These are phyloP conservation scores for Aphaenogaster rudis DNA, from an alignment of 1,140 invertebrate genomes.

Conservation along the genomic window DNA sequence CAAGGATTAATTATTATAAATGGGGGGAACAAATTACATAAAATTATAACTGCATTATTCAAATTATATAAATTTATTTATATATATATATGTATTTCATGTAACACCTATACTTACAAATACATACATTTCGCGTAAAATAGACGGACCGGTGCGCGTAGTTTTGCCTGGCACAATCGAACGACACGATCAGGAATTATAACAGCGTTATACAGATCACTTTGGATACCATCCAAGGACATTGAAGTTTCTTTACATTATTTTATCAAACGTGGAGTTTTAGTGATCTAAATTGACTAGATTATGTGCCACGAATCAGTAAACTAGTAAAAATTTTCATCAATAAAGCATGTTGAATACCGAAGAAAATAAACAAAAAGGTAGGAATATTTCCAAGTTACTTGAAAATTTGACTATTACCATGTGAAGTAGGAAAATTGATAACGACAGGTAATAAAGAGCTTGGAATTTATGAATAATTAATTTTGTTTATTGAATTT, in stretches of 20 bases:
- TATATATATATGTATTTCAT: background rate
- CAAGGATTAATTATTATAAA: background rate
- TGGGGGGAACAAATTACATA: background rate
- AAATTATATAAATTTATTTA: background rate
- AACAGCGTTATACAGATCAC: constrained; percentile 55
- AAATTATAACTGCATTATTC: background rate
- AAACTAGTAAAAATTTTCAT: background rate
- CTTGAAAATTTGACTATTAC: background rate
- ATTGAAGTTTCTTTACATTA: constrained; percentile 57
- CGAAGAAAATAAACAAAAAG: background rate
- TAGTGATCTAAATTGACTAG: background rate
- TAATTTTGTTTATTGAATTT: background rate
- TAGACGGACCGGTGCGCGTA: constrained; percentile 55
- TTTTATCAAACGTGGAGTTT: background rate
- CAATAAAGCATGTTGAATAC: background rate
- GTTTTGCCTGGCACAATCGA: constrained; percentile 64
- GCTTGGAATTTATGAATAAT: background rate
- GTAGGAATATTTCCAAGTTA: background rate
- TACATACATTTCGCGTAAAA: constrained; percentile 1
- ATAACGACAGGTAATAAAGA: background rate
- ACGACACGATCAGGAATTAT: constrained; percentile 67
- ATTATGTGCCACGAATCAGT: background rate
- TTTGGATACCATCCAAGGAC: constrained; percentile 61
- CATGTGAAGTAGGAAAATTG: background rate
- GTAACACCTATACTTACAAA: background rate